Percentiles rank a stretch among this genome's conserved stretches.
These are phyloP conservation scores for Aproaerema taeniolella DNA, from an alignment of 2,888 invertebrate genomes.

Conservation along the genomic window DNA sequence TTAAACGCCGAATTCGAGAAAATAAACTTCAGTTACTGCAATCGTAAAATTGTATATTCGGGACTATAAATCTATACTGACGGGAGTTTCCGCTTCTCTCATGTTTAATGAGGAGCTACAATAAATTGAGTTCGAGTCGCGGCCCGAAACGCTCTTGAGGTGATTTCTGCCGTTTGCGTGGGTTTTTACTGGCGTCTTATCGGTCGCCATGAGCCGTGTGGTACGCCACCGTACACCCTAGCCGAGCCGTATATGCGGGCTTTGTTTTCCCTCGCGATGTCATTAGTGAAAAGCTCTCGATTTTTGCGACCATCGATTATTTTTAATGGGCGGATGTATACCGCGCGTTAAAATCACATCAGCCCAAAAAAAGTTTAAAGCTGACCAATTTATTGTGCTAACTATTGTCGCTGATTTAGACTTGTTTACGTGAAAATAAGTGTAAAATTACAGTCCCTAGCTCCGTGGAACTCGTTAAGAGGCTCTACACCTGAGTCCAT, in stretches of 20 bases:
- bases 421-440: too few species aligned
- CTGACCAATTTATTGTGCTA: too few species aligned
- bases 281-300: slow-evolving; percentile 74
- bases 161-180: slow-evolving; percentile 8
- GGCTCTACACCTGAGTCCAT: too few species aligned
- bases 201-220: too few species aligned
- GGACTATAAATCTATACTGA: slow-evolving; percentile 12
- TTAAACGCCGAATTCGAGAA: slow-evolving; percentile 59
- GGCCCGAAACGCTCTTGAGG: not conserved
- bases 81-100: slow-evolving; percentile 9
- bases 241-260: slow-evolving; percentile 20
- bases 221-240: too few species aligned
- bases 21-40: slow-evolving; percentile 53
- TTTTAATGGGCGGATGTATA: slow-evolving; percentile 64
- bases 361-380: not conserved
- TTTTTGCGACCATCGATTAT: slow-evolving; percentile 72
- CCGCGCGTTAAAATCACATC: slow-evolving; percentile 30
- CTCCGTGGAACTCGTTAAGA: too few species aligned
- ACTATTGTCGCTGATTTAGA: too few species aligned
- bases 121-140: slow-evolving; percentile 12
- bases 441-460: too few species aligned
- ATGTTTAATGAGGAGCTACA: slow-evolving; percentile 13
- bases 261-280: slow-evolving; percentile 70
- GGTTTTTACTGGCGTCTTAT: slow-evolving; percentile 9
- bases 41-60: slow-evolving; percentile 47